These are phyloP conservation scores for Lordiphosa fenestrarum DNA, from an alignment of 2,888 invertebrate genomes.

Conservation along the genomic window DNA sequence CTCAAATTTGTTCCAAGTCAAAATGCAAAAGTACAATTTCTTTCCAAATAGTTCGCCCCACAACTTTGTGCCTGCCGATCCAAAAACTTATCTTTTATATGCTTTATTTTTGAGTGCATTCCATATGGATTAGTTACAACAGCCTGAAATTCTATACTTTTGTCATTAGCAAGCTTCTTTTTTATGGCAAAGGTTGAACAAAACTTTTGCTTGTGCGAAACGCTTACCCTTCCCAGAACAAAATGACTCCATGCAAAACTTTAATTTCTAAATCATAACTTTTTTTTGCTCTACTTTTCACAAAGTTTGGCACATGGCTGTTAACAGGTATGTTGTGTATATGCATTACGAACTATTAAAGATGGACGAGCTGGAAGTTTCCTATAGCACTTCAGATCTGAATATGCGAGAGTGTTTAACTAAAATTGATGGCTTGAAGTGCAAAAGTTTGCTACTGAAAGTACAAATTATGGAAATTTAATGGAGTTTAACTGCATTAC, in stretches of 20 bases:
- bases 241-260: slow-evolving; percentile 43
- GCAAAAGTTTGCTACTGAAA: no score
- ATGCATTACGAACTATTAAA: no score
- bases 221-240: slow-evolving; percentile 10
- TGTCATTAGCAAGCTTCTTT: slow-evolving; percentile 53
- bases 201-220: slow-evolving; percentile 26
- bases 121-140: slow-evolving; percentile 51
- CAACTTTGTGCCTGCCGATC: slow-evolving; percentile 11
- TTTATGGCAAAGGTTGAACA: slow-evolving; percentile 26
- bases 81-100: slow-evolving; percentile 42
- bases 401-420: no score
- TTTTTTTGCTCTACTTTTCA: slow-evolving; percentile 49
- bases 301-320: slow-evolving; percentile 15
- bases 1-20: no score
- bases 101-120: slow-evolving; percentile 20
- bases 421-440: no score
- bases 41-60: no score
- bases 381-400: no score
- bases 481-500: no score
- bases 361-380: no score
- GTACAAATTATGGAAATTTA: no score
- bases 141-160: slow-evolving; percentile 50
- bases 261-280: slow-evolving; percentile 70
- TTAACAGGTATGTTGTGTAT: neutral
- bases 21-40: no score